Evolutionary conservation across 2,113 vertebrate species (phyloP), one percentile per base, ranked within the genome.

Genomic region (Nerophis lumbriciformis): DNA sequence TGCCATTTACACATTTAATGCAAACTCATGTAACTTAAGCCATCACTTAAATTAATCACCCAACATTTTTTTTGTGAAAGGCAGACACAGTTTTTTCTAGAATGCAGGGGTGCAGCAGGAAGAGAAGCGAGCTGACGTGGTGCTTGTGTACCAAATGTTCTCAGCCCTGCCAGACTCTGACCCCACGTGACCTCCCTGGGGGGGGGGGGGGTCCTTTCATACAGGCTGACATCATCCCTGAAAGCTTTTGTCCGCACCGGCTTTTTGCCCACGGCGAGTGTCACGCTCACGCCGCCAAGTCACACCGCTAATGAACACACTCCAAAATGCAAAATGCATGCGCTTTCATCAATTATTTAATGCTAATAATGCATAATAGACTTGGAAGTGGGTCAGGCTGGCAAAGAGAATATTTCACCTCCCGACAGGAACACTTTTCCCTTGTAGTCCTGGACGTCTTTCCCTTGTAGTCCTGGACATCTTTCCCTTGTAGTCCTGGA

Each of bases 301-400:
- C 73, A 66, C 59, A 59, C 53, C 68, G 65, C 56, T 73, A 76
- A 80, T 74, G 78, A 83, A 80, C 70, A 80, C 78, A 81, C 69
- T 79, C 75, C 69, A 83, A 77, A 21, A 86, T 86, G 74, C 74
- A 81, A 85, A 88, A 88, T 85, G 75, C 54, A 88, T 86, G 78
- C 59, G 49, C 47, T 14, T 68, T 63, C 76, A 83, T 86, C 60
- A 39, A 85, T 82, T 85, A 83, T 88, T 85, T 57, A 86, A 65
- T 61, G 78, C 73, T 83, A 82, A 81, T 75, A 77, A 66, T 65
- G 71, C 59, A 59, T 4, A 53, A 65, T 49, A 13, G 36, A 68
- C 28, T 28, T 28, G 66, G 56, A 69, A 69, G 70, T 83, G 48
- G 78, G 71, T 78, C 80, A 70, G 28, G 19, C 16, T 4, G 15